These are phyloP conservation scores for Pediacus dermestoides DNA, from an alignment of 2,888 invertebrate species.

Conservation along the genomic window DNA sequence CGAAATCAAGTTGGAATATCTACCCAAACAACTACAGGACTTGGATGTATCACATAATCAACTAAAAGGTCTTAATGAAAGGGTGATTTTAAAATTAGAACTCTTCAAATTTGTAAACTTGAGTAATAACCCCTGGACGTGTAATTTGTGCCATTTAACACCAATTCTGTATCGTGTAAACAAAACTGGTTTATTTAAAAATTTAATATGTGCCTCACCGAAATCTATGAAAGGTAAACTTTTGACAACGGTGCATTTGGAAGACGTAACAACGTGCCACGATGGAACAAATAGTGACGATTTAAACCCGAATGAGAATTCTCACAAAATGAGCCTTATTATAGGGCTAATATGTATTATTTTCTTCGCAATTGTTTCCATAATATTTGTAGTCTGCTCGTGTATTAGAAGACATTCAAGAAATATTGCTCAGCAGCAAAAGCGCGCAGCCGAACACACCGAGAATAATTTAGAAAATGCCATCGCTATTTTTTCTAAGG, in stretches of 20 bases:
- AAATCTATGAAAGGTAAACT: conserved; percentile 52
- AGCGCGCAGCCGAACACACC: conserved; percentile 33
- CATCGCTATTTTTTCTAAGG: conserved; percentile 48
- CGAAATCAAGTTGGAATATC: conserved; percentile 55
- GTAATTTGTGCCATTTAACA: conserved; percentile 62
- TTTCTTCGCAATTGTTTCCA: conserved; percentile 52
- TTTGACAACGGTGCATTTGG: conserved; percentile 44
- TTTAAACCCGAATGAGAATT: conserved; percentile 43
- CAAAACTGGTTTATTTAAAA: conserved; percentile 54
- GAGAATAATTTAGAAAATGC: conserved; percentile 44
- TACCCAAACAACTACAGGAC: conserved; percentile 59
- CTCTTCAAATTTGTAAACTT: conserved; percentile 55
- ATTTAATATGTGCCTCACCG: conserved; percentile 60
- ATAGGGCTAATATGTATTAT: conserved; percentile 51
- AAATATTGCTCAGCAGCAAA: conserved; percentile 50
- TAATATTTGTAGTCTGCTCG: conserved; percentile 56
- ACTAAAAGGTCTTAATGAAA: conserved; percentile 60
- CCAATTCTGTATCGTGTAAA: conserved; percentile 57
- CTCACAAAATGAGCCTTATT: conserved; percentile 51
- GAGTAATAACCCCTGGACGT: conserved; percentile 65
- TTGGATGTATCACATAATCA: conserved; percentile 74
- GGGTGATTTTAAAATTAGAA: conserved; percentile 57
- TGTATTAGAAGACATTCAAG: conserved; percentile 67
- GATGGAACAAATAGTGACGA: conserved; percentile 50
- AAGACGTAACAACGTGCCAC: conserved; percentile 50